Conservation (phyloP, 2,888 invertebrate genomes). For the Nematopogon swammerdamellus region DNA sequence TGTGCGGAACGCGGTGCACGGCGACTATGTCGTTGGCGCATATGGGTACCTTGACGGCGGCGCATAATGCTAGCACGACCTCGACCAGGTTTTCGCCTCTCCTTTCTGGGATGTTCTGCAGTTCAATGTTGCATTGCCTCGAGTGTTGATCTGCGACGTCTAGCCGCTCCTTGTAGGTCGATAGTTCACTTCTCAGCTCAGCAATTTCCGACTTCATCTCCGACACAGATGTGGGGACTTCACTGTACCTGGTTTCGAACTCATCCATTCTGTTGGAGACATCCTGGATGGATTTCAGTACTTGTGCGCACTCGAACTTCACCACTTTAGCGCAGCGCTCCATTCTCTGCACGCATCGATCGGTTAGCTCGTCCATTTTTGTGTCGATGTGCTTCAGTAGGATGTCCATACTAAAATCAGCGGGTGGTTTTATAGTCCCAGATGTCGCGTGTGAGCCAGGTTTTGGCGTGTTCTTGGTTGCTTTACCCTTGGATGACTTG, state of each 20-base stretch:
- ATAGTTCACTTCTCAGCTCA: neutral
- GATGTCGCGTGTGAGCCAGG: too few species aligned
- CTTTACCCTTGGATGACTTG: too few species aligned
- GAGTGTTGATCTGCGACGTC: neutral
- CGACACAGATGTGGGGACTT: neutral
- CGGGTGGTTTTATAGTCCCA: too few species aligned
- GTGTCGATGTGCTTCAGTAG: too few species aligned
- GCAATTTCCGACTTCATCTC: neutral
- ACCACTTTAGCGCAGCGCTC: too few species aligned
- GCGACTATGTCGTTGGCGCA: neutral
- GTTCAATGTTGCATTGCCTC: neutral
- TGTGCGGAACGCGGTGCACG: neutral
- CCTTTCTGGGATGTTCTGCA: neutral
- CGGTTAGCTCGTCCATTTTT: too few species aligned
- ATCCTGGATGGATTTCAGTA: neutral
- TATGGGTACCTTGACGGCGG: neutral
- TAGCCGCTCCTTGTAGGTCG: neutral
- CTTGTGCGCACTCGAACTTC: too few species aligned
- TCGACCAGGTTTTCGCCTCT: neutral
- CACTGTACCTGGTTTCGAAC: neutral
- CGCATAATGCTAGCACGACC: neutral
- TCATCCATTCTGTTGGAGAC: neutral
- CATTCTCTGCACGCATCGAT: too few species aligned
- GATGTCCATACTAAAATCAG: too few species aligned
- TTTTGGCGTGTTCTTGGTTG: too few species aligned